Evolutionary conservation across 2,113 vertebrate species (phyloP).

Genomic region (Amphiprion ocellaris): DNA sequence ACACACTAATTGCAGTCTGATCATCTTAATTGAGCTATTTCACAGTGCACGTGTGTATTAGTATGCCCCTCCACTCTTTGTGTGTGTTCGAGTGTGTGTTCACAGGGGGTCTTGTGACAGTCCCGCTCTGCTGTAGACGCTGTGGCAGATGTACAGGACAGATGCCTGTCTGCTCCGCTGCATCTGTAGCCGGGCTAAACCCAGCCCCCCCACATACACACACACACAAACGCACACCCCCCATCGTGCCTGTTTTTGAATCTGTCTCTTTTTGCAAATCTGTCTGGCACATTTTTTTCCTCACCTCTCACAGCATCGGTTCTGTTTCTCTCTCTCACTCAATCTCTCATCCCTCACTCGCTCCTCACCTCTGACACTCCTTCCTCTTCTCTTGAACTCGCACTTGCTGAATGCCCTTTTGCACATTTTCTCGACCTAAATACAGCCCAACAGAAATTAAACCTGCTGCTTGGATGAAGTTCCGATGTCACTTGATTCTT

Average conservation of each 20-base stretch:
- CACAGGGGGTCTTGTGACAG: slow-evolving; percentile 48
- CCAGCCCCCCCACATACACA: slow-evolving; percentile 22
- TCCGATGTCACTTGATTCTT: not conserved
- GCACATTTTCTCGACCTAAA: not conserved
- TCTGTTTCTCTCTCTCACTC: not conserved
- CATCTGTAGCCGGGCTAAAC: slow-evolving; percentile 64
- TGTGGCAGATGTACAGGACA: slow-evolving; percentile 73
- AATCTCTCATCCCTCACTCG: not conserved
- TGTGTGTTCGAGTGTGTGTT: slow-evolving; percentile 11
- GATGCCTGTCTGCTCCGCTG: slow-evolving; percentile 72
- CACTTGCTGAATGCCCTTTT: not conserved
- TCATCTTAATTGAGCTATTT: slow-evolving; percentile 65
- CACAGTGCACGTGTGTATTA: slow-evolving; percentile 12
- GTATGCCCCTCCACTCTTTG: not conserved
- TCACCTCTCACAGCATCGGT: not conserved
- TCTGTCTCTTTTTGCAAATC: slow-evolving; percentile 26
- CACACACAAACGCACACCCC: slow-evolving; percentile 4
- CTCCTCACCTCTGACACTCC: not conserved
- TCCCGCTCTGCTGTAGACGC: slow-evolving; percentile 50
- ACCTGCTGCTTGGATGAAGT: not conserved
- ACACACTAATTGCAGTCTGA: slow-evolving; percentile 49
- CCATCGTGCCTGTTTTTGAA: slow-evolving; percentile 48
- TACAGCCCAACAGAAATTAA: not conserved
- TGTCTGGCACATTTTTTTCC: slow-evolving; percentile 47
- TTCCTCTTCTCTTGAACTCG: not conserved